These are phyloP conservation scores for Boulengeromyrus knoepffleri DNA, from an alignment of 2,113 vertebrate species.

Conservation along the genomic window DNA sequence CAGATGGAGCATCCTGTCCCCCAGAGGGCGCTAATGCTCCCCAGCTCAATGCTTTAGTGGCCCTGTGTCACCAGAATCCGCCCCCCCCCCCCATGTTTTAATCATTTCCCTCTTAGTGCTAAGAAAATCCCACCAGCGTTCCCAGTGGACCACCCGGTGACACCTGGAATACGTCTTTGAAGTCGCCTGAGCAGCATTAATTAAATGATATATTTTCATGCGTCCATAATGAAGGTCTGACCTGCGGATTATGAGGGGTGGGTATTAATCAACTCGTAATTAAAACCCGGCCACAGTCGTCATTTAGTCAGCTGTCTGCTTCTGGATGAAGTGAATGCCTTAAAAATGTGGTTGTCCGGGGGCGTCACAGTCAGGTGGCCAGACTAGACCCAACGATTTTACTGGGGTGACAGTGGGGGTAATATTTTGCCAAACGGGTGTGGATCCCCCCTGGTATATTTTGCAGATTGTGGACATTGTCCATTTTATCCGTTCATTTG, in stretches of 20 bases:
- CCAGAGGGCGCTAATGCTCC: not conserved
- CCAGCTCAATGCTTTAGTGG: not conserved
- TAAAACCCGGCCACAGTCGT: not conserved
- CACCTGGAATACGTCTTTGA: slow-evolving; percentile 47
- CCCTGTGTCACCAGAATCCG: not conserved
- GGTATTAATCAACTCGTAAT: slow-evolving; percentile 19
- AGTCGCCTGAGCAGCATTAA: slow-evolving; percentile 46
- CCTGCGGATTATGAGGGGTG: slow-evolving; percentile 23
- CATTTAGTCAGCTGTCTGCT: not conserved
- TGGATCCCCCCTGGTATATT: not conserved
- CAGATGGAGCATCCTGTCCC: not conserved
- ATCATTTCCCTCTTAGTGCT: slow-evolving; percentile 46
- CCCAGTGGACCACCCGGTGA: slow-evolving; percentile 43
- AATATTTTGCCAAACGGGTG: not conserved
- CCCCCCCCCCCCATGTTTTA: slow-evolving; percentile 40
- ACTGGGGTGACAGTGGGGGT: not conserved
- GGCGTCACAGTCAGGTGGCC: not conserved
- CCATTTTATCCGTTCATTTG: not conserved
- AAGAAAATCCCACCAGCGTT: slow-evolving; percentile 32
- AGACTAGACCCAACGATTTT: not conserved
- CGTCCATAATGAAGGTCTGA: slow-evolving; percentile 52
- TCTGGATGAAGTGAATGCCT: not conserved
- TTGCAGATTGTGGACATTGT: not conserved
- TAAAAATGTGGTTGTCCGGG: not conserved
- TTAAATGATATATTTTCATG: slow-evolving; percentile 58